Evolutionary conservation across 2,113 vertebrate genomes (phyloP), one percentile per base, ranked within the genome.

Genomic region (Stigmatopora nigra): DNA sequence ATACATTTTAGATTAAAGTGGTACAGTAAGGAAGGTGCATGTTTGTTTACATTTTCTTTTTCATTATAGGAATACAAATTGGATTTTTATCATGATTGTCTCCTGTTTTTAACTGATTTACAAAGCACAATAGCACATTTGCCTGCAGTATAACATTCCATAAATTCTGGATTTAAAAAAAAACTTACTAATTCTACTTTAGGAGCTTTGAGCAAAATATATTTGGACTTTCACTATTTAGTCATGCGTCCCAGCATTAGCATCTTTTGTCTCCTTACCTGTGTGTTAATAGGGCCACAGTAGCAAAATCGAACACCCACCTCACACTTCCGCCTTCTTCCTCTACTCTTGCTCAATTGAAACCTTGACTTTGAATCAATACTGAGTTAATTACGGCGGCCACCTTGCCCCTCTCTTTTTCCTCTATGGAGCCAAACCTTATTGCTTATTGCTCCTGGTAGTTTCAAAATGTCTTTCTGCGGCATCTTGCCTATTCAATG

Each of bases 351-450:
- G 77, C 73, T 83, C 65, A 58, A 71, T 78, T 83, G 82, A 78
- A 79, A 78, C 75, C 68, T 72, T 79, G 78, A 75, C 71, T 79
- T 52, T 61, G 66, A 80, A 89, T 89, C 83, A 59, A 87, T 88
- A 82, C 69, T 69, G 75, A 85, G 83, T 85, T 84, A 81, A 84
- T 86, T 79, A 87, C 70, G 76, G 77, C 75, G 44, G 75, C 75
- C 78, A 77, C 78, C 76, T 79, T 71, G 68, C 61, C 62, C 70
- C 61, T 13, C 55, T 68, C 70, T 55, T 41, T 58, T 68, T 45
- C 49, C 46, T 63, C 65, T 8, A 31, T 52, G 71, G 59, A 71
- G 68, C 68, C 68, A 82, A 76, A 75, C 77, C 76, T 65, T 73
- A 51, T 14, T 70, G 74, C 74, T 59, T 76, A 46, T 63, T 65